These are phyloP conservation scores for Zoanthus sansibaricus DNA, from an alignment of 92 coral and sea anemone species.

Conservation along the genomic window DNA sequence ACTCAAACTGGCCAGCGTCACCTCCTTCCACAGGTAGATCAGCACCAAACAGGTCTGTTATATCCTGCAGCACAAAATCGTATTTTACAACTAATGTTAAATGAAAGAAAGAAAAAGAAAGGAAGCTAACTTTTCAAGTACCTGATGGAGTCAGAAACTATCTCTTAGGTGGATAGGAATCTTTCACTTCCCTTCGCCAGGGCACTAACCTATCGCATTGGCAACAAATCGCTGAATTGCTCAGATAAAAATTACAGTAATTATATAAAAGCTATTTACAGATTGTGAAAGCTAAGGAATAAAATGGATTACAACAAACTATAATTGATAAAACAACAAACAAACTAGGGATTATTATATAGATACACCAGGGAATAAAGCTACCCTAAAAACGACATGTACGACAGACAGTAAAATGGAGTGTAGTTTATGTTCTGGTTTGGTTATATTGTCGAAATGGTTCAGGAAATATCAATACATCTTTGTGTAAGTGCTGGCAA, in stretches of 20 bases:
- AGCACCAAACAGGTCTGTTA: constrained; percentile 97
- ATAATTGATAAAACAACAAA: neutral
- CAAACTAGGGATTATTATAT: neutral
- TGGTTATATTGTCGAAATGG: neutral
- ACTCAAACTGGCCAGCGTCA: constrained; percentile 87
- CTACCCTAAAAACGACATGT: too few species aligned
- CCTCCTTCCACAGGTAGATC: constrained; percentile 97
- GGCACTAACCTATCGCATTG: too few species aligned
- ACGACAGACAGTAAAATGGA: neutral
- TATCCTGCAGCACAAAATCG: constrained; percentile 65
- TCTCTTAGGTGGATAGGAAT: too few species aligned
- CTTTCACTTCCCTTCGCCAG: too few species aligned
- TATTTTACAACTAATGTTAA: too few species aligned
- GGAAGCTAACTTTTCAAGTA: too few species aligned
- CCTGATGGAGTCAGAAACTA: too few species aligned
- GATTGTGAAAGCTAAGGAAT: neutral
- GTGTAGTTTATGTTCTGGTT: neutral
- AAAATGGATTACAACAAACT: neutral
- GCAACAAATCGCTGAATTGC: neutral
- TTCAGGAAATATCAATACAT: too few species aligned
- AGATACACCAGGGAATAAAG: too few species aligned
- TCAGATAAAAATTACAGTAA: neutral
- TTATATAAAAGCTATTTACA: neutral
- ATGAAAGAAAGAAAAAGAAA: too few species aligned
- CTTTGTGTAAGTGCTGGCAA: too few species aligned